Base-by-base conservation (phyloP, 2,113 vertebrate genomes). In the Mionectes macconnelli region DNA sequence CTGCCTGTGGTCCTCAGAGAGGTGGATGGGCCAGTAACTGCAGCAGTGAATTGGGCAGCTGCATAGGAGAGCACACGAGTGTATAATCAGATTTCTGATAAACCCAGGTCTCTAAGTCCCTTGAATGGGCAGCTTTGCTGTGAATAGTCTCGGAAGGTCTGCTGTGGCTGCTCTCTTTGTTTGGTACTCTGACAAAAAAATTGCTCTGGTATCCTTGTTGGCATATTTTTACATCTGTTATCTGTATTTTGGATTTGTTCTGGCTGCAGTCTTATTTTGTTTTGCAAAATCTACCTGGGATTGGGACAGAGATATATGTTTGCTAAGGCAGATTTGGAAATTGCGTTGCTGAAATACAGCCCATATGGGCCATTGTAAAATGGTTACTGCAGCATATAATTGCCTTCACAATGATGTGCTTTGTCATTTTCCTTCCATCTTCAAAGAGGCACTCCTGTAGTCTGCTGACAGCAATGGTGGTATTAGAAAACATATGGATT, bases 381-480 rank as follows among this genome's bases (percentile, higher is more conserved):
- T 96, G 96, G 95, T 97, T 97, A 97, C 96, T 97, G 97, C 96
- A 94, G 94, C 97, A 95, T 98, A 97, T 98, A 98, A 98, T 98
- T 98, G 97, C 97, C 92, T 98, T 97, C 97, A 95, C 97, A 96
- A 96, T 97, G 96, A 97, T 97, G 97, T 98, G 97, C 98, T 98
- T 97, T 97, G 97, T 98, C 97, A 97, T 97, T 97, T 96, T 97
- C 85, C 96, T 98, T 97, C 96, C 96, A 94, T 96, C 96, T 97
- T 97, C 97, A 94, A 96, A 97, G 97, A 97, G 96, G 96, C 87
- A 74, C 90, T 98, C 96, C 97, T 96, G 90, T 96, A 97, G 97
- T 95, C 92, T 94, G 95, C 96, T 96, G 97, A 97, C 97, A 97
- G 95, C 95, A 96, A 16, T 88, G 96, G 94, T 62, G 68, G 96